Conservation (phyloP, 2,113 vertebrate genomes). For the Irena cyanogastra region DNA sequence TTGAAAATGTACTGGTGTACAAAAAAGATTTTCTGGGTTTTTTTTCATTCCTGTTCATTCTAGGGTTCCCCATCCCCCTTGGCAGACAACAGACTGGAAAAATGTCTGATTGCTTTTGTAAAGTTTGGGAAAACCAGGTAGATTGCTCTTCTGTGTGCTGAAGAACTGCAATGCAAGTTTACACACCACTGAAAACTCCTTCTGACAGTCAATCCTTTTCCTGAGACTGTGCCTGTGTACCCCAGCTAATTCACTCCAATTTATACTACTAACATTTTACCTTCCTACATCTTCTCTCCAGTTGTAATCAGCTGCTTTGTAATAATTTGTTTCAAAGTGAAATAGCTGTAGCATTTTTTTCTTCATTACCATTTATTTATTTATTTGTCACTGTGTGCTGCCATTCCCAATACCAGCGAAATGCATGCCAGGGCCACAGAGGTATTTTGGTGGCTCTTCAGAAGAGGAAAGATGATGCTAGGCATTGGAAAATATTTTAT, state of each 20-base stretch:
- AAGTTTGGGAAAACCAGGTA: not conserved
- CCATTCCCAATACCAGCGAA: not conserved
- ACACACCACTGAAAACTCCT: not conserved
- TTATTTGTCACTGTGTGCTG: not conserved
- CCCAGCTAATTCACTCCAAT: slow-evolving; percentile 4
- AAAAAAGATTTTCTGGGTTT: not conserved
- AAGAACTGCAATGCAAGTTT: slow-evolving; percentile 21
- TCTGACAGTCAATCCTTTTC: not conserved
- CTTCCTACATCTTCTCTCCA: not conserved
- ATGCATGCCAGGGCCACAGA: not conserved
- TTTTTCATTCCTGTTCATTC: not conserved
- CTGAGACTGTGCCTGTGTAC: not conserved
- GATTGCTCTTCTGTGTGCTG: not conserved
- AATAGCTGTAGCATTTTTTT: not conserved
- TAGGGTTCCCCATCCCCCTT: not conserved
- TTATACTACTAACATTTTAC: not conserved
- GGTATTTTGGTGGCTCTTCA: not conserved
- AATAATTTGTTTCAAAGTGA: not conserved
- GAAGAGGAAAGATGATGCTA: not conserved
- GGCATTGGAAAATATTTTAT: not conserved
- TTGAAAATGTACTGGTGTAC: not conserved
- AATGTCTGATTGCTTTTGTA: slow-evolving; percentile 10
- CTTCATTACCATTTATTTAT: not conserved
- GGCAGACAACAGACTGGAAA: not conserved
- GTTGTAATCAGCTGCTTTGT: not conserved